phyloP scores from a whole-genome alignment of 2,888 invertebrate species.

The Nomada ferruginata region DNA sequence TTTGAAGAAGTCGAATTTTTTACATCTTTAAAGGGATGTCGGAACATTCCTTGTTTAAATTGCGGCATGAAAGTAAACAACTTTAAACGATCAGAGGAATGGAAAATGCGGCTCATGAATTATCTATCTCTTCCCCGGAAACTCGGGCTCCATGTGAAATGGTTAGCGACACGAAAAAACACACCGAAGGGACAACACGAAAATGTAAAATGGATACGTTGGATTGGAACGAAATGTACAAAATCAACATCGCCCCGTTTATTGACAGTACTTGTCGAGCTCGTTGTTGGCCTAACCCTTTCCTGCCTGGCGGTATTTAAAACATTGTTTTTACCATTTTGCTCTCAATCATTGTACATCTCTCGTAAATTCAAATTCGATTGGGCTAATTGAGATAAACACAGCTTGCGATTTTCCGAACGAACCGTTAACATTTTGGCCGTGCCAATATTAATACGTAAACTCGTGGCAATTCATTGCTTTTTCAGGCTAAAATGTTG shows the following conservation, averaged over 20 bases:
- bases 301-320: background rate
- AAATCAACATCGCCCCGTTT: constrained; percentile 43
- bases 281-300: constrained; percentile 8
- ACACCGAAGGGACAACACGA: constrained; percentile 1
- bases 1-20: background rate
- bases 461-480: background rate
- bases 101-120: constrained; percentile 8
- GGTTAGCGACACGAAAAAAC: constrained; percentile 14
- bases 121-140: constrained; percentile 10
- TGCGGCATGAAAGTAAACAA: background rate
- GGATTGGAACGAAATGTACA: constrained; percentile 35
- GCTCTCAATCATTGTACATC: background rate
- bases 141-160: constrained; percentile 8
- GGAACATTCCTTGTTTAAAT: background rate
- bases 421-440: background rate
- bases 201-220: constrained; percentile 13
- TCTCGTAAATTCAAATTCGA: background rate
- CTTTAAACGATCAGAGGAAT: constrained; percentile 1
- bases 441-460: background rate
- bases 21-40: too few species aligned
- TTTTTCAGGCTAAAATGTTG: background rate
- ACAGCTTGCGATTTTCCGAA: background rate
- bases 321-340: constrained; percentile 26
- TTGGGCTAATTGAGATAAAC: background rate
- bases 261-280: constrained; percentile 12